Percentiles rank a stretch among this genome's conserved stretches.
Evolutionary conservation across 2,888 invertebrate species (phyloP).

Genomic region (Globia sparganii): DNA sequence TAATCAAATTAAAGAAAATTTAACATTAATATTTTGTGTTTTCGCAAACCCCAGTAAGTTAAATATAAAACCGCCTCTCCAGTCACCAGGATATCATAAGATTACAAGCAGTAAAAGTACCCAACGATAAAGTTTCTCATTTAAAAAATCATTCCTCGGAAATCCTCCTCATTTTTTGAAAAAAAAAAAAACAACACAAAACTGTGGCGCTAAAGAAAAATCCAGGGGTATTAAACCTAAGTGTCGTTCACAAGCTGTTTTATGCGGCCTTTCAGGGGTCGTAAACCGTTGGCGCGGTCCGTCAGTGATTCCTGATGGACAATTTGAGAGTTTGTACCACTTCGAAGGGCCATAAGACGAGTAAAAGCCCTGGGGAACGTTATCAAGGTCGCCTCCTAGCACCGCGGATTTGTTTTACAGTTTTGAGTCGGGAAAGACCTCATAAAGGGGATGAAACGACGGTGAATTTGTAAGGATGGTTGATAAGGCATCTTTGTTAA

Average conservation of each 20-base stretch:
- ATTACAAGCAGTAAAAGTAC: constrained; percentile 50
- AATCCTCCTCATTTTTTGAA: constrained; percentile 36
- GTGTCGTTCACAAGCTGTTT: constrained; percentile 87
- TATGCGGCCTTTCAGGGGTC: constrained; percentile 81
- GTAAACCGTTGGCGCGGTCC: constrained; percentile 82
- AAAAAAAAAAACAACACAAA: constrained; percentile 55
- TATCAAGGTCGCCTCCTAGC: constrained; percentile 69
- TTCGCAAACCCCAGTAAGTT: background rate
- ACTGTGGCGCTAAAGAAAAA: constrained; percentile 77
- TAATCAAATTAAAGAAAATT: background rate
- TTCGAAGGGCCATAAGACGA: constrained; percentile 70
- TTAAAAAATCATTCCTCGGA: constrained; percentile 58
- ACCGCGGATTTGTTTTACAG: constrained; percentile 76
- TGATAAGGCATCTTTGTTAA: constrained; percentile 69
- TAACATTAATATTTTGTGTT: background rate
- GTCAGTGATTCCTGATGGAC: constrained; percentile 89
- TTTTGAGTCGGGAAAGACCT: constrained; percentile 68
- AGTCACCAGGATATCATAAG: constrained; percentile 53
- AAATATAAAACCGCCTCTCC: constrained; percentile 3
- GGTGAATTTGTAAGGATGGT: constrained; percentile 67
- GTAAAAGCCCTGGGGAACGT: constrained; percentile 68
- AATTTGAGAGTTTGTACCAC: constrained; percentile 86
- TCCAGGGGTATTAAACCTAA: constrained; percentile 83
- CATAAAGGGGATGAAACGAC: constrained; percentile 68
- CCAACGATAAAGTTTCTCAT: constrained; percentile 45